Evolutionary conservation across 2,888 invertebrate genomes (phyloP).

Genomic region (Seladonia tumulorum): DNA sequence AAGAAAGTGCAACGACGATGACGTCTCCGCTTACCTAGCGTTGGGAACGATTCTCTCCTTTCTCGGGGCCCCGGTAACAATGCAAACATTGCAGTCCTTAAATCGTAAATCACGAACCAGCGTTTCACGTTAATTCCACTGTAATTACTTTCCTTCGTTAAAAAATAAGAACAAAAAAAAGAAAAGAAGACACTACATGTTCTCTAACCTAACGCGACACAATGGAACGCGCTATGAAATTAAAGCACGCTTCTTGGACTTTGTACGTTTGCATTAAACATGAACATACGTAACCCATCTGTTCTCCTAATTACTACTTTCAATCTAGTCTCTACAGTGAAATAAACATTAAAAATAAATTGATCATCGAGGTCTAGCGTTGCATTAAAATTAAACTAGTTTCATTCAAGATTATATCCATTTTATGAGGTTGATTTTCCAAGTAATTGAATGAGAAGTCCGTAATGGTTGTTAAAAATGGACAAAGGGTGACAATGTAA

Average conservation of each 20-base stretch:
- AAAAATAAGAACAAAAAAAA: neutral
- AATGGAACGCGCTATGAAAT: neutral
- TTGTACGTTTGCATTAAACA: neutral
- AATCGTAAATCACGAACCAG: neutral
- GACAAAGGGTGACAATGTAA: neutral
- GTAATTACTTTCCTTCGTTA: constrained; percentile 3
- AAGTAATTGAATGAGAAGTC: no score
- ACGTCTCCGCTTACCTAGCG: constrained; percentile 57
- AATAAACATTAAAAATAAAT: no score
- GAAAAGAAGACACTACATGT: neutral
- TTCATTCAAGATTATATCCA: no score
- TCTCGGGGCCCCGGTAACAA: neutral
- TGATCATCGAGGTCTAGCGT: no score
- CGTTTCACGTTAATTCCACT: neutral
- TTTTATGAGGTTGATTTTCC: no score
- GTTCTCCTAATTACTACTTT: neutral
- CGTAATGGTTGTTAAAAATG: neutral
- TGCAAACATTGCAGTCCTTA: constrained; percentile 1
- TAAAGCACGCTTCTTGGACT: neutral
- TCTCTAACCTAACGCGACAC: neutral
- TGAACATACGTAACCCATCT: neutral
- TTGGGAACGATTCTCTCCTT: constrained; percentile 39
- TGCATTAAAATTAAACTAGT: no score
- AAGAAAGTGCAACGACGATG: constrained; percentile 81
- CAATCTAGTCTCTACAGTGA: neutral